Percentiles rank a stretch among this genome's conserved stretches.
Conservation (phyloP, 2,888 invertebrate species). For the Laothoe populi region DNA sequence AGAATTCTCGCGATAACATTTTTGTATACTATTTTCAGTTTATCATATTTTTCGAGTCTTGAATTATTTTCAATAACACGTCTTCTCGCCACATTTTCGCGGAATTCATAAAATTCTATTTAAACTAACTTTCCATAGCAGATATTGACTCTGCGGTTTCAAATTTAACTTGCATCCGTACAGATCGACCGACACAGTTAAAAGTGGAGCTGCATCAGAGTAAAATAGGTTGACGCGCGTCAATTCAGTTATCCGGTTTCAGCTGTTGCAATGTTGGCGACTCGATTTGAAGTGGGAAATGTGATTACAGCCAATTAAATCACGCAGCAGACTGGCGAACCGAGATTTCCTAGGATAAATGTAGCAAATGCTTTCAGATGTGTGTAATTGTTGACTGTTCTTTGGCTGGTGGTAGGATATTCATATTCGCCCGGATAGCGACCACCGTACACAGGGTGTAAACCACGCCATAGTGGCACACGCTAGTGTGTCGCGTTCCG, state of each 20-base stretch:
- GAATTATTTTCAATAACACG: no score
- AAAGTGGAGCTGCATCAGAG: conserved; percentile 17
- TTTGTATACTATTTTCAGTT: no score
- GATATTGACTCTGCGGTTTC: conserved; percentile 1
- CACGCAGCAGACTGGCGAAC: neutral
- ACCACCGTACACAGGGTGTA: no score
- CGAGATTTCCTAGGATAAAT: neutral
- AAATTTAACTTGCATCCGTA: conserved; percentile 1
- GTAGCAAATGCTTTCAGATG: neutral
- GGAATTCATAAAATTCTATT: no score
- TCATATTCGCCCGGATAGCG: no score
- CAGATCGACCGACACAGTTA: neutral
- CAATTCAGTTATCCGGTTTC: conserved; percentile 46
- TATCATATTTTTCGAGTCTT: no score
- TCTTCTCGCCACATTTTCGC: no score
- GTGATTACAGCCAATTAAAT: conserved; percentile 17
- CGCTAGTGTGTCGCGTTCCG: no score
- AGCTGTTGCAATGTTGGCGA: conserved; percentile 38
- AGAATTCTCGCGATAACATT: no score
- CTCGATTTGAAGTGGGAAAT: conserved; percentile 11
- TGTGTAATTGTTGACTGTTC: no score
- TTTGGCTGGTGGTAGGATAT: no score
- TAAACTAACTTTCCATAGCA: neutral
- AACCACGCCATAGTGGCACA: no score
- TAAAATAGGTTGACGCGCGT: conserved; percentile 42